phyloP scores from a whole-genome alignment of 2,888 invertebrate species.

The Caenorhabditis sinica region DNA sequence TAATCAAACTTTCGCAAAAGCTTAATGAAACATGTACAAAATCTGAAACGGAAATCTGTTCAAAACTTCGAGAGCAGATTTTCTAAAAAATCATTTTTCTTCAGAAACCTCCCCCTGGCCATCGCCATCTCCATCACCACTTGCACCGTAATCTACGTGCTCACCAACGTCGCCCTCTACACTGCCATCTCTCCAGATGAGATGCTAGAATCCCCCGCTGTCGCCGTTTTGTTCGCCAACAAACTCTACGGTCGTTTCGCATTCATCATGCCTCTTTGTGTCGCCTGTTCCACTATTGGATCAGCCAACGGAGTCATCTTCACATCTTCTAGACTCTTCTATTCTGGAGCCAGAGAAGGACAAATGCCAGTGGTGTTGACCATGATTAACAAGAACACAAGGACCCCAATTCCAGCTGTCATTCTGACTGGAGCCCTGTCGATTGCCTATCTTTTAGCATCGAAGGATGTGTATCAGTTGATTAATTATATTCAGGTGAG shows the following conservation, averaged over 20 bases:
- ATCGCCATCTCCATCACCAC: constrained; percentile 96
- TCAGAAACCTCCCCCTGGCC: constrained; percentile 93
- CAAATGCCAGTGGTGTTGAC: constrained; percentile 85
- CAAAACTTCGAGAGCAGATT: too few species aligned
- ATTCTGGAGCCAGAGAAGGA: constrained; percentile 85
- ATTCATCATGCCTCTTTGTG: constrained; percentile 96
- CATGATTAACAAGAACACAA: constrained; percentile 84
- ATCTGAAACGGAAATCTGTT: too few species aligned
- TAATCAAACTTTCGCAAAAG: too few species aligned
- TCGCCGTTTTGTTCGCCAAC: constrained; percentile 89
- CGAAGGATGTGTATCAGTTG: constrained; percentile 94
- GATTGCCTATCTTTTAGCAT: constrained; percentile 91
- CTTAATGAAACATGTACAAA: too few species aligned
- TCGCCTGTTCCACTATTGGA: constrained; percentile 96
- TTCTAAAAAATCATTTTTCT: constrained; percentile 83
- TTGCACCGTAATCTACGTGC: constrained; percentile 95
- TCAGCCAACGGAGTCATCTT: constrained; percentile 96
- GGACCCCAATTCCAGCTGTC: constrained; percentile 85
- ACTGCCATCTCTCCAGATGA: constrained; percentile 96
- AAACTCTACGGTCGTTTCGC: constrained; percentile 91
- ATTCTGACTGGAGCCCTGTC: constrained; percentile 89
- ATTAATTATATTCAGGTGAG: constrained; percentile 92
- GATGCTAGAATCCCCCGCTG: constrained; percentile 94
- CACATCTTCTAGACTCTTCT: constrained; percentile 89
- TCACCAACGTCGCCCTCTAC: constrained; percentile 97